These are phyloP conservation scores for Anomalospiza imberbis DNA, from an alignment of 2,797 vertebrate species.

Conservation along the genomic window DNA sequence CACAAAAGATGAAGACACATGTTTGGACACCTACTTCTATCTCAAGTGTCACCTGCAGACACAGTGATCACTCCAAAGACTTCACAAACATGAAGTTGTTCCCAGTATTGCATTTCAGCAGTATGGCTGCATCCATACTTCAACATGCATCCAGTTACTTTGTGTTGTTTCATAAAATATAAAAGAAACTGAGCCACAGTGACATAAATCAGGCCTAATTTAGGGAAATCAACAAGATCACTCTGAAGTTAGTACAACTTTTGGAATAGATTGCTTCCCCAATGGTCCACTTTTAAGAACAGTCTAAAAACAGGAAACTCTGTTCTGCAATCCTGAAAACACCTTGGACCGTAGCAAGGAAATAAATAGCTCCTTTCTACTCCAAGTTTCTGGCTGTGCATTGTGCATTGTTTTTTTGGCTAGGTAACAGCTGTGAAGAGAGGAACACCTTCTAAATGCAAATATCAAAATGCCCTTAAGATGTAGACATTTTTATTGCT, in stretches of 20 bases:
- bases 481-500: neutral
- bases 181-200: neutral
- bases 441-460: slow-evolving; percentile 10
- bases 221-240: neutral
- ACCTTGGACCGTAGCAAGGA: slow-evolving; percentile 13
- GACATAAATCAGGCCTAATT: neutral
- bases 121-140: neutral
- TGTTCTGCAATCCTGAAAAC: slow-evolving; percentile 11
- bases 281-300: neutral
- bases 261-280: neutral
- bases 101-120: neutral
- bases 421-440: neutral
- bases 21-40: neutral
- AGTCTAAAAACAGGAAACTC: slow-evolving; percentile 35
- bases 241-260: neutral
- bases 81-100: neutral
- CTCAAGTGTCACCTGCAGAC: neutral
- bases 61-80: neutral
- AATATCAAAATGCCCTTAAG: neutral
- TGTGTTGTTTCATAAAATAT: neutral
- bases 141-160: neutral
- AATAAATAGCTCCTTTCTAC: slow-evolving; percentile 44
- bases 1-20: neutral
- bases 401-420: neutral
- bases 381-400: neutral